phyloP scores from a whole-genome alignment of 2,888 invertebrate genomes.

The Apodemia zela region DNA sequence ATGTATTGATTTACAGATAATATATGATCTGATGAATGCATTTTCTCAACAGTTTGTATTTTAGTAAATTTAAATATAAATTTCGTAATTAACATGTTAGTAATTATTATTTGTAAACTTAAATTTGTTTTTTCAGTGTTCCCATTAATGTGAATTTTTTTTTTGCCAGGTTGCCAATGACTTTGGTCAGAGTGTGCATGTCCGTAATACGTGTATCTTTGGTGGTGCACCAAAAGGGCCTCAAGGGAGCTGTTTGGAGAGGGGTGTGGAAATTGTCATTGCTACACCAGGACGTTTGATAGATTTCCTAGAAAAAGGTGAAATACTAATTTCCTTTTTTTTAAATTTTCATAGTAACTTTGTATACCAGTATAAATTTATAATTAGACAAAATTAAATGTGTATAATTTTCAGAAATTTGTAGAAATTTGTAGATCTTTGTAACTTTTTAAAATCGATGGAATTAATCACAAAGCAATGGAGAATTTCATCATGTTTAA shows the following conservation, averaged over 20 bases:
- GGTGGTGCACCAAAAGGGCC: constrained; percentile 99
- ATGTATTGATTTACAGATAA: no score
- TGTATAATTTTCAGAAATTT: no score
- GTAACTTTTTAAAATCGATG: no score
- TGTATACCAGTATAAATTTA: no score
- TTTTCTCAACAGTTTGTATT: no score
- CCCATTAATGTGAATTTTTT: background rate
- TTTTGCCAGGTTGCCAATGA: constrained; percentile 89
- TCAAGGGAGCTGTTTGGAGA: constrained; percentile 90
- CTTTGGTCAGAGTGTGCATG: constrained; percentile 93
- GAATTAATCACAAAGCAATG: no score
- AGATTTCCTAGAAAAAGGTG: constrained; percentile 92
- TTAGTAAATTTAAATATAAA: no score
- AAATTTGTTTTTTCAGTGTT: background rate
- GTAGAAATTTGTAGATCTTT: no score
- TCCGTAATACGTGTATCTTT: constrained; percentile 96
- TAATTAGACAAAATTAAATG: no score
- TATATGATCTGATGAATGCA: no score
- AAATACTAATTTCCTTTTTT: background rate
- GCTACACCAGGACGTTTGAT: constrained; percentile 97
- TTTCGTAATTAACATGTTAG: no score
- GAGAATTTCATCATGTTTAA: background rate
- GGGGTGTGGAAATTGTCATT: constrained; percentile 96
- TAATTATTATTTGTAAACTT: background rate
- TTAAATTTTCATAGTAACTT: no score